Evolutionary conservation across 1,140 invertebrate species (phyloP).

Genomic region (Eufriesea mexicana): DNA sequence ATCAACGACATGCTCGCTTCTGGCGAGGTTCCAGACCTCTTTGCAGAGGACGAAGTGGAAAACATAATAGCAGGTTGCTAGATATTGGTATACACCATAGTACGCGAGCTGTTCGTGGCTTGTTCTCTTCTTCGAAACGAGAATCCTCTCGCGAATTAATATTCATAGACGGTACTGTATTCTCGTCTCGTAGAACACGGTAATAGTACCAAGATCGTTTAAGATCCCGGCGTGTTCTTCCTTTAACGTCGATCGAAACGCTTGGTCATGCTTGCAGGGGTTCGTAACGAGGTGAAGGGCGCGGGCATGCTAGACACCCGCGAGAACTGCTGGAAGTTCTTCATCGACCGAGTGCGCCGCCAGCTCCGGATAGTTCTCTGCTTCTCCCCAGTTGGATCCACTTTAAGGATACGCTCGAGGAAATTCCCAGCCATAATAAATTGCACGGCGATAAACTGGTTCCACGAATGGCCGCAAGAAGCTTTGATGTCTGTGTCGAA

Average conservation of each 20-base stretch:
- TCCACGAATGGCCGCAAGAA: conserved; percentile 99
- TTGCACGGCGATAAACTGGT: conserved; percentile 98
- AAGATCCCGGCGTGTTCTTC: too few relatives aligned
- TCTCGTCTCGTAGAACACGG: too few relatives aligned
- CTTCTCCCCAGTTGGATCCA: conserved; percentile 97
- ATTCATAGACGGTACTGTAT: too few relatives aligned
- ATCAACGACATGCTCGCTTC: conserved; percentile 98
- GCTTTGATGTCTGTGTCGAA: conserved; percentile 95
- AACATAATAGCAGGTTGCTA: conserved; percentile 91
- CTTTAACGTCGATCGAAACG: too few relatives aligned
- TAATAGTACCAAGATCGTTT: too few relatives aligned
- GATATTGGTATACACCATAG: too few relatives aligned
- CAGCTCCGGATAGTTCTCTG: conserved; percentile 96
- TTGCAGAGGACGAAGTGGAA: conserved; percentile 97
- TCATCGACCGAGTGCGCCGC: conserved; percentile 95
- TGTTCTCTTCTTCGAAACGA: background rate
- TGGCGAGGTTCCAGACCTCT: conserved; percentile 97
- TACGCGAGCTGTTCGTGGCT: too few relatives aligned
- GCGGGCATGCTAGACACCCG: conserved; percentile 93
- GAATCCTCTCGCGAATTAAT: too few relatives aligned
- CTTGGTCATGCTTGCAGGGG: too few relatives aligned
- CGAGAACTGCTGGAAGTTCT: conserved; percentile 99
- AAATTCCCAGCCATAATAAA: conserved; percentile 98
- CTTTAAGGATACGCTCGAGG: conserved; percentile 92
- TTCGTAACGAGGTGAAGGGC: conserved; percentile 87